Conservation (phyloP, 2,113 vertebrate species). For the Ceuthmochares aereus region DNA sequence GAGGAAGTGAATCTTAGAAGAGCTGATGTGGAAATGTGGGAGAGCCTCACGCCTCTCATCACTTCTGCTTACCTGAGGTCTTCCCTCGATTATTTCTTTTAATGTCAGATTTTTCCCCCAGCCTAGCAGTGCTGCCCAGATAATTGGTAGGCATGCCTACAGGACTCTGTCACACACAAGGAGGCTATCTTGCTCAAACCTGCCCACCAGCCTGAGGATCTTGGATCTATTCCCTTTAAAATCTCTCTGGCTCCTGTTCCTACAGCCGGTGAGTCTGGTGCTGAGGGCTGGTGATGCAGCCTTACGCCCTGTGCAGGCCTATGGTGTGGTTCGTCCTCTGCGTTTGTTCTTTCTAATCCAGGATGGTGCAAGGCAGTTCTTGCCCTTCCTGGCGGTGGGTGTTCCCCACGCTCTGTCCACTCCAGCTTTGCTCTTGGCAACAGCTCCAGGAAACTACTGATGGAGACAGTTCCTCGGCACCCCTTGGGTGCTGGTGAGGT, state of each 20-base stretch:
- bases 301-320: background rate
- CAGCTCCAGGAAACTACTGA: background rate
- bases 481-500: background rate
- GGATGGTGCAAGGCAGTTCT: background rate
- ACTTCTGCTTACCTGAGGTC: background rate
- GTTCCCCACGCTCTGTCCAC: background rate
- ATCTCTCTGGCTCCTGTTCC: background rate
- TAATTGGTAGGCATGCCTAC: background rate
- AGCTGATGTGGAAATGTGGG: background rate
- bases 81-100: background rate
- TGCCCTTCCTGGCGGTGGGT: background rate
- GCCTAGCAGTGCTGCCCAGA: background rate
- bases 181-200: background rate
- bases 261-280: rapidly evolving
- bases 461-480: background rate
- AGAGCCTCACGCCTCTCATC: background rate
- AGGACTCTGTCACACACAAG: background rate
- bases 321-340: background rate
- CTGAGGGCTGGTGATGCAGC: background rate
- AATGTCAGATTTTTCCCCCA: background rate
- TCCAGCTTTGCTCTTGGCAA: background rate
- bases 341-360: background rate
- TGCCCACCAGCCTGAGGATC: background rate
- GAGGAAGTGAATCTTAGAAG: background rate
- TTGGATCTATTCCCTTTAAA: background rate